phyloP scores from a whole-genome alignment of 2,888 invertebrate genomes.

The Prenolepis imparis region DNA sequence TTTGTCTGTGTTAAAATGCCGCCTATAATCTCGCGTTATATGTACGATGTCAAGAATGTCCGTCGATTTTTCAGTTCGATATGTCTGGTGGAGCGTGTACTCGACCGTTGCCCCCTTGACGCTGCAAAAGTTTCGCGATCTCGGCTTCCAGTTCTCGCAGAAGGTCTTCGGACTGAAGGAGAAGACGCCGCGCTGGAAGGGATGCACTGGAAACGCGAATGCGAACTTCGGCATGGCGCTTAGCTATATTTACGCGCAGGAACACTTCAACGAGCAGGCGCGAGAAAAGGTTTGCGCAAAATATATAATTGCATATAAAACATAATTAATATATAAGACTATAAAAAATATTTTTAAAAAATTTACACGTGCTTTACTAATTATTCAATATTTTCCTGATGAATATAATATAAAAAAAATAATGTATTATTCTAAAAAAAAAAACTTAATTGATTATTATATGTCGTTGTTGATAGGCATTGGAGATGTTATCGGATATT shows the following conservation, averaged over 20 bases:
- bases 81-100: slow-evolving; percentile 91
- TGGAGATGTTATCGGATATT: slow-evolving; percentile 93
- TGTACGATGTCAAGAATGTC: background rate
- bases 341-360: background rate
- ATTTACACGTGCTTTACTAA: background rate
- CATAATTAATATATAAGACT: background rate
- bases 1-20: background rate
- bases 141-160: slow-evolving; percentile 90
- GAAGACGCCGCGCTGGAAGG: slow-evolving; percentile 90
- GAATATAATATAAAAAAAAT: background rate
- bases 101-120: slow-evolving; percentile 90
- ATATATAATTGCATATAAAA: background rate
- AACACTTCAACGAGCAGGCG: slow-evolving; percentile 88
- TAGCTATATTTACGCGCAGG: slow-evolving; percentile 89
- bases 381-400: background rate
- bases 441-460: background rate
- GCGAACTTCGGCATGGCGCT: slow-evolving; percentile 90
- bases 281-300: slow-evolving; percentile 88
- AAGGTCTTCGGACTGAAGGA: slow-evolving; percentile 90
- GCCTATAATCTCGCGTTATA: background rate
- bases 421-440: background rate
- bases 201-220: slow-evolving; percentile 89
- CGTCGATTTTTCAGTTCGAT: slow-evolving; percentile 88
- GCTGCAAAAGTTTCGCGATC: slow-evolving; percentile 87
- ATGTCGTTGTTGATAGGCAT: slow-evolving; percentile 86